A percentile compares a stretch with the other conserved stretches of the same genome.
These are phyloP conservation scores for Micropoecilia bifurca DNA, from an alignment of 2,797 vertebrate species.

Conservation along the genomic window DNA sequence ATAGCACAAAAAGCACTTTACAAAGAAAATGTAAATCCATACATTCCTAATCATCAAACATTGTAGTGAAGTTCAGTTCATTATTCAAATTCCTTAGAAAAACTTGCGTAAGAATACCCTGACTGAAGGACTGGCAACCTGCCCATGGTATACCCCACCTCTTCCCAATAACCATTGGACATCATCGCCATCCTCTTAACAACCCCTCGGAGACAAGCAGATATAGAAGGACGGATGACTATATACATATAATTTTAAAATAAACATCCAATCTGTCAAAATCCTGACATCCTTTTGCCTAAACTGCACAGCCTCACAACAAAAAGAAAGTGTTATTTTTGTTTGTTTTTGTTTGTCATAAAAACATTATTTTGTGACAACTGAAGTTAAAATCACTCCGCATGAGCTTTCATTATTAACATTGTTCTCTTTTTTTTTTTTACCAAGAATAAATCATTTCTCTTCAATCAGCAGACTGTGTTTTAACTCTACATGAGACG, in stretches of 20 bases:
- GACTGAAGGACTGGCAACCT: too few species aligned
- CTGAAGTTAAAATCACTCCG: conserved; percentile 29
- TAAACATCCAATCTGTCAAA: not conserved
- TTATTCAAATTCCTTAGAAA: not conserved
- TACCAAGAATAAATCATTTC: conserved; percentile 45
- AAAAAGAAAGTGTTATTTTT: not conserved
- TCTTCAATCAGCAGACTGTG: conserved; percentile 46
- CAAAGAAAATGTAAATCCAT: not conserved
- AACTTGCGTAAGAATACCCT: not conserved
- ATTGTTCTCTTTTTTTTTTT: conserved; percentile 29
- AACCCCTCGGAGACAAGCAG: not conserved
- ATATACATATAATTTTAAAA: not conserved
- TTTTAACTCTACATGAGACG: conserved; percentile 54
- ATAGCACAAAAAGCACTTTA: not conserved
- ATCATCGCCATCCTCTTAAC: not conserved
- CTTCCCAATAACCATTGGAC: too few species aligned
- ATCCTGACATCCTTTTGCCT: not conserved
- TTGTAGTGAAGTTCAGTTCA: not conserved
- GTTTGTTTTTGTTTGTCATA: not conserved
- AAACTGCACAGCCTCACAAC: not conserved
- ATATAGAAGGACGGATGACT: not conserved
- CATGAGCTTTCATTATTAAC: conserved; percentile 36
- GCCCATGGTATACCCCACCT: not conserved
- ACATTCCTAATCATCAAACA: not conserved
- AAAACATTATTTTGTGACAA: conserved; percentile 22